Conservation (phyloP, 2,797 vertebrate species). For the Enteromius thamalakanensis region DNA sequence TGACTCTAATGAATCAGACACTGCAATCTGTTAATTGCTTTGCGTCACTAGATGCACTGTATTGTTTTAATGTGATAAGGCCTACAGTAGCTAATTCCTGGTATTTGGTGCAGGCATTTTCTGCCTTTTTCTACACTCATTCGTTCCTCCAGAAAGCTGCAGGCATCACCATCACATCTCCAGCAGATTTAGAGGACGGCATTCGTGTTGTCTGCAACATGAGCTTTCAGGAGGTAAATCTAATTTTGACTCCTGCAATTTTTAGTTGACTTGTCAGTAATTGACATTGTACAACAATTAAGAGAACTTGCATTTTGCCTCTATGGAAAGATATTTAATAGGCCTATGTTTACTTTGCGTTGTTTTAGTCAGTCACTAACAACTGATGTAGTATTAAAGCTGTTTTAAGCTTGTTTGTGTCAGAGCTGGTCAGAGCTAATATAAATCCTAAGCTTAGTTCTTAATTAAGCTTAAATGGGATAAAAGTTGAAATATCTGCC, state of each 20-base stretch:
- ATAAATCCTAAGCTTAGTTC: neutral
- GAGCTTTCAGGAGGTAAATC: constrained; percentile 72
- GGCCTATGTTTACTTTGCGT: neutral
- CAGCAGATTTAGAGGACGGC: constrained; percentile 67
- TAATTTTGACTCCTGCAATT: neutral
- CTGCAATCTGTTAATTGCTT: neutral
- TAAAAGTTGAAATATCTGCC: neutral
- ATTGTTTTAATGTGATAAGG: neutral
- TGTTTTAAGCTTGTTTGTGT: neutral
- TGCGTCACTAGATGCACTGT: neutral
- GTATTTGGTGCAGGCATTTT: constrained; percentile 76
- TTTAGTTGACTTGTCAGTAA: constrained; percentile 16
- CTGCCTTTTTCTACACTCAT: constrained; percentile 81
- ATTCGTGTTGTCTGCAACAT: constrained; percentile 69
- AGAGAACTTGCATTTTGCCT: neutral
- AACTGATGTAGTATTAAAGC: neutral
- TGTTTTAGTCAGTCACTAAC: neutral
- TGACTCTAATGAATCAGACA: neutral
- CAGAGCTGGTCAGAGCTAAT: neutral
- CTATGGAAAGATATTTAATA: neutral
- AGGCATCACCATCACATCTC: constrained; percentile 66
- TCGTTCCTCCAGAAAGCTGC: constrained; percentile 74
- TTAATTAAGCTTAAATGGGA: constrained; percentile 21
- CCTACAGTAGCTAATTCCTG: neutral
- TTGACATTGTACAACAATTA: neutral